phyloP scores from a whole-genome alignment of 2,113 vertebrate species.

The Pimephales promelas region DNA sequence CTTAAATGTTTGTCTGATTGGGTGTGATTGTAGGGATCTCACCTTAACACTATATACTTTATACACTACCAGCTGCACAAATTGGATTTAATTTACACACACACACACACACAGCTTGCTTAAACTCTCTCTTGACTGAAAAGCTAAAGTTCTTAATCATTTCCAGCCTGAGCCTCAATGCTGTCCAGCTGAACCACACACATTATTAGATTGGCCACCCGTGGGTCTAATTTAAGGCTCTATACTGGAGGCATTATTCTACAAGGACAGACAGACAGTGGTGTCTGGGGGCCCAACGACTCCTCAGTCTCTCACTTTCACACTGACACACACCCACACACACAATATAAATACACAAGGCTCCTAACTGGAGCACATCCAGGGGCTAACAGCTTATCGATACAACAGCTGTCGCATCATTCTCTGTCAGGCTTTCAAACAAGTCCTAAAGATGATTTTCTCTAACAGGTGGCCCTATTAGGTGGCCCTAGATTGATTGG shows the following conservation, averaged over 20 bases:
- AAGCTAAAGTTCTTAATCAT: slow-evolving; percentile 46
- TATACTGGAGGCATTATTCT: slow-evolving; percentile 45
- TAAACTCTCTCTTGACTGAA: slow-evolving; percentile 42
- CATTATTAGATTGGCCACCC: slow-evolving; percentile 57
- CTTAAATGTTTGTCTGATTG: not conserved
- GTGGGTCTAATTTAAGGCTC: slow-evolving; percentile 56
- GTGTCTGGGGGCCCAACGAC: slow-evolving; percentile 14
- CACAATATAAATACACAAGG: slow-evolving; percentile 40
- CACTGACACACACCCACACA: slow-evolving; percentile 16
- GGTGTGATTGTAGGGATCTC: not conserved
- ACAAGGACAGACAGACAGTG: slow-evolving; percentile 1
- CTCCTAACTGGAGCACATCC: slow-evolving; percentile 24
- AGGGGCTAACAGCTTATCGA: not conserved
- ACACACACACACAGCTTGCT: slow-evolving; percentile 13
- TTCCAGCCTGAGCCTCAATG: slow-evolving; percentile 38
- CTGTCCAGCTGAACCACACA: slow-evolving; percentile 48
- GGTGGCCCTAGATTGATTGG: slow-evolving; percentile 5
- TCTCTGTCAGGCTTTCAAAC: slow-evolving; percentile 26
- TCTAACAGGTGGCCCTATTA: not conserved
- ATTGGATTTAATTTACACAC: slow-evolving; percentile 22
- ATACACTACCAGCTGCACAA: slow-evolving; percentile 6
- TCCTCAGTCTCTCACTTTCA: slow-evolving; percentile 20
- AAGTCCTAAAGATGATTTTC: slow-evolving; percentile 6
- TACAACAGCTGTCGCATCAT: not conserved
- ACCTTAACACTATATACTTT: not conserved